Base-by-base conservation (phyloP, 2,113 vertebrate genomes). In the Formicarius rufipectus region DNA sequence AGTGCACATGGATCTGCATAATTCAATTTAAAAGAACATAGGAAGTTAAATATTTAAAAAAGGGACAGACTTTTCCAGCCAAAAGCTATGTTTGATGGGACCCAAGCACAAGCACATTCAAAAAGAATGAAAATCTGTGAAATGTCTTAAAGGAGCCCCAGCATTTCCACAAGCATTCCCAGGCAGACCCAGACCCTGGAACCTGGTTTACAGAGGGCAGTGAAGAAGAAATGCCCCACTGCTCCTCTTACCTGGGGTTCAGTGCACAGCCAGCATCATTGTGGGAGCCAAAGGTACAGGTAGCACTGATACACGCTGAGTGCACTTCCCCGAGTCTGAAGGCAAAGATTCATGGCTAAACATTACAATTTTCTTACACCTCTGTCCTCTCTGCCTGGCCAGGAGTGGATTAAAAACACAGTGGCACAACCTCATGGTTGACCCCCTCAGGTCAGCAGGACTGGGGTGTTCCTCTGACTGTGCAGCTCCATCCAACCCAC, bases 291-390 rank as follows among this genome's bases (percentile, higher is more conserved):
- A 10, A 35, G 7, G 63, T 44, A 45, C 2, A 14, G 17, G 24
- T 0, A 44, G 9, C 59, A 47, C 9, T 14, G 27, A 14, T 15
- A 27, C 30, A n/a, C 12, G 0, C 33, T 0, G 4, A 68, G 33
- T 3, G 0, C 0, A 0, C 0, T 2, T 22, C 40, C 62, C 10
- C 0, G 3, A 58, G 30, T 10, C 30, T 35, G 23, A 60, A 20
- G 15, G 33, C 45, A n/a, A n/a, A 68, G 37, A 84, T 23, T 24
- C 24, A 50, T 0, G 5, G 44, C 47, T 40, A 5, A 59, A 39
- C 3, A 6, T 4, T 6, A 3, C 0, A 1, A 45, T n/a, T 49
- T 35, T 19, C 40, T 49, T 7, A 42, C 8, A 28, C 6, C 5
- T 23, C 56, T 33, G 9, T 27, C 71, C 42, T 84, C 28, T 12